Evolutionary conservation across 2,113 vertebrate genomes (phyloP).

Genomic region (Tautogolabrus adspersus): DNA sequence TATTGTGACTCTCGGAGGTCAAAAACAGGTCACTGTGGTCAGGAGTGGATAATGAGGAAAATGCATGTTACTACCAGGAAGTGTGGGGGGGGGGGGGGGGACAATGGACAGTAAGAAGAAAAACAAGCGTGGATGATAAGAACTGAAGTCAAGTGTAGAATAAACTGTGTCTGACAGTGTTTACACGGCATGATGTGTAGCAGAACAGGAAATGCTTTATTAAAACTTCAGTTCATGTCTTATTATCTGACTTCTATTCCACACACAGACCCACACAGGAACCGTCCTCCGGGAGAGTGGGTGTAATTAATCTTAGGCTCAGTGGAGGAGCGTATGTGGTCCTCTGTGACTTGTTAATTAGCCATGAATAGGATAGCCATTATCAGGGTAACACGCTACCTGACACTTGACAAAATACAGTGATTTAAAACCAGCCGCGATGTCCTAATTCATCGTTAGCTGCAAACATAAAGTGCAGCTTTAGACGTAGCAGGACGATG

Average conservation of each 20-base stretch:
- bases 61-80: neutral
- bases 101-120: conserved; percentile 12
- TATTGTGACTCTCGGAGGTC: conserved; percentile 29
- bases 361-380: conserved; percentile 56
- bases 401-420: conserved; percentile 52
- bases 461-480: conserved; percentile 3
- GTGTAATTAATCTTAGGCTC: conserved; percentile 58
- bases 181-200: neutral
- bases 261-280: conserved; percentile 31
- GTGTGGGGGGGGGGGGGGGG: neutral
- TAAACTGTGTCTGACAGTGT: conserved; percentile 11
- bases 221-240: conserved; percentile 19
- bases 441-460: neutral
- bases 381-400: conserved; percentile 51
- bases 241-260: conserved; percentile 17
- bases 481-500: neutral
- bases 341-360: conserved; percentile 65
- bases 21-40: conserved; percentile 19
- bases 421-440: conserved; percentile 29
- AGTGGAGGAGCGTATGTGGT: conserved; percentile 32
- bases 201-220: conserved; percentile 9
- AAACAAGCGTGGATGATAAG: neutral
- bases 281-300: conserved; percentile 28
- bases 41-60: conserved; percentile 23
- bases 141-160: neutral